Percentiles rank a stretch among this genome's conserved stretches.
Evolutionary conservation across 2,797 vertebrate genomes (phyloP).

Genomic region (Tenualosa ilisha): DNA sequence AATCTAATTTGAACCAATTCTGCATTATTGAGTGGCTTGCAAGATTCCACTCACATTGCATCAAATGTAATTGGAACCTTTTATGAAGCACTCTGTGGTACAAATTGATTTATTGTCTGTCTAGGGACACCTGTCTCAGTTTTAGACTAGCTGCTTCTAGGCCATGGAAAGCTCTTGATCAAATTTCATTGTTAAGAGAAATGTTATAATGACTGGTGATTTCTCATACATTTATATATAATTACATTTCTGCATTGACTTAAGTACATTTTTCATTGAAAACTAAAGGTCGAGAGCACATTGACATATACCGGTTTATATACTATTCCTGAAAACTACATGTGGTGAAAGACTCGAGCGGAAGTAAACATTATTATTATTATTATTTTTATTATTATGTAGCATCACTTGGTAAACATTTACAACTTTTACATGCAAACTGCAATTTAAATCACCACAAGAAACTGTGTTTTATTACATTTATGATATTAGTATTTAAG

Average conservation of each 20-base stretch:
- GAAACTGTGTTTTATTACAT: neutral
- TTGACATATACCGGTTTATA: neutral
- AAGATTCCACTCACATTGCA: conserved; percentile 64
- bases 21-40: conserved; percentile 69
- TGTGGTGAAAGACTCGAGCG: neutral
- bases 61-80: conserved; percentile 69
- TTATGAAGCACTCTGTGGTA: conserved; percentile 58
- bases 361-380: neutral
- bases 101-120: conserved; percentile 67
- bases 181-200: neutral
- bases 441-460: too few species aligned
- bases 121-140: conserved; percentile 69
- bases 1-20: conserved; percentile 71
- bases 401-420: too few species aligned
- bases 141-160: conserved; percentile 26
- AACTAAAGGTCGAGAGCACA: neutral
- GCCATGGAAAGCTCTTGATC: neutral
- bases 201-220: neutral
- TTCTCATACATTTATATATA: neutral
- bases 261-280: neutral
- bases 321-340: neutral
- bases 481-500: neutral
- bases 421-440: too few species aligned
- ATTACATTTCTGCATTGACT: neutral
- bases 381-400: too few species aligned